Percentiles rank a stretch among this genome's conserved stretches.
Evolutionary conservation across 2,888 invertebrate species (phyloP).

Genomic region (Mythimna vitellina): DNA sequence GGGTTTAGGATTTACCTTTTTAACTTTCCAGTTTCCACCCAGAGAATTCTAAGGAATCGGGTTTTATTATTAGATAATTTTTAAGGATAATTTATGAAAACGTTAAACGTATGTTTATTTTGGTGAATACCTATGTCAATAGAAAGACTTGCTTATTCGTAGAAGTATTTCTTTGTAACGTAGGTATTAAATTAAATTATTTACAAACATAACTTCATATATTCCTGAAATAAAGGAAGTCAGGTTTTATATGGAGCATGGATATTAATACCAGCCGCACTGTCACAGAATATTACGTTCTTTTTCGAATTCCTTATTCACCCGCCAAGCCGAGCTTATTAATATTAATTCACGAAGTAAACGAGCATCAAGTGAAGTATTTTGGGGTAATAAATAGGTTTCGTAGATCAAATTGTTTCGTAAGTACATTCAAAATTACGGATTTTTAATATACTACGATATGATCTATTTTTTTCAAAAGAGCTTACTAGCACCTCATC

Average conservation of each 20-base stretch:
- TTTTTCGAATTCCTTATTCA: constrained; percentile 28
- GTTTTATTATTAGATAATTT: not conserved
- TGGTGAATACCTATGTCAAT: not conserved
- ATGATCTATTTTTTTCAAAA: too few relatives aligned
- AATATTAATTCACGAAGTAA: constrained; percentile 47
- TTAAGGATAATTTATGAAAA: not conserved
- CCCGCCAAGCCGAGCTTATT: constrained; percentile 35
- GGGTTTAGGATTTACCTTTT: not conserved
- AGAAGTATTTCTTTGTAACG: not conserved
- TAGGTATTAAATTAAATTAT: not conserved
- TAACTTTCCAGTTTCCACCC: too few relatives aligned
- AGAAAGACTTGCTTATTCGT: not conserved
- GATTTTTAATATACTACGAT: constrained; percentile 11
- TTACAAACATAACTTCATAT: constrained; percentile 22
- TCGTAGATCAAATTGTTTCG: not conserved
- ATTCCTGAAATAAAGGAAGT: constrained; percentile 18
- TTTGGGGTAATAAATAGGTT: constrained; percentile 24
- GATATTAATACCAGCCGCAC: constrained; percentile 17
- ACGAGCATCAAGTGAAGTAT: constrained; percentile 19
- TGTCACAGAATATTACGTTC: constrained; percentile 24
- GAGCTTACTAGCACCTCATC: too few relatives aligned
- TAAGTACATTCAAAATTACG: too few relatives aligned
- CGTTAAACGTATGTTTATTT: not conserved
- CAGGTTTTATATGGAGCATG: constrained; percentile 1
- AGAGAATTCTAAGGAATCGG: too few relatives aligned